A percentile compares a stretch with the other conserved stretches of the same genome.
Evolutionary conservation across 2,113 vertebrate species (phyloP).

Genomic region (Orycteropus afer): DNA sequence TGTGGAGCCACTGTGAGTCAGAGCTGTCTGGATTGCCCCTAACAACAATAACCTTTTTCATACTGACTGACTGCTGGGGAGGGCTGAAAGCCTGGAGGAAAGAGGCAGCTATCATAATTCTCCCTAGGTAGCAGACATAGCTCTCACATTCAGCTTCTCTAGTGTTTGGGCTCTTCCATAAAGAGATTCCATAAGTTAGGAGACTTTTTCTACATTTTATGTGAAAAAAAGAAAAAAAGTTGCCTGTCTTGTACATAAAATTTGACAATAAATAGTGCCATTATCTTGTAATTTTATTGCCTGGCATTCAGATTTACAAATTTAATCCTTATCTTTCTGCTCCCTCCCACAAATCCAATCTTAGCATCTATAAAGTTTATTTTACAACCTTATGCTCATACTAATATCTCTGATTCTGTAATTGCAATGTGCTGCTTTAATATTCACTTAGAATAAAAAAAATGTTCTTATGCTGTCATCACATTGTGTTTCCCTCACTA

Average conservation of each 20-base stretch:
- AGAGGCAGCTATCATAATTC: neutral
- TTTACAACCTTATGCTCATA: neutral
- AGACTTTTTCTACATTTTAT: neutral
- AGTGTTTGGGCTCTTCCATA: neutral
- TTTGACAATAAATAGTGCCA: neutral
- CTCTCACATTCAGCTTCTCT: neutral
- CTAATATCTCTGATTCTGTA: neutral
- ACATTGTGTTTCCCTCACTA: neutral
- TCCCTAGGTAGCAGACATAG: neutral
- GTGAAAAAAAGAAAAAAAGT: neutral
- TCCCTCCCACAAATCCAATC: neutral
- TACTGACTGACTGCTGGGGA: neutral
- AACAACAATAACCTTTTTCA: neutral
- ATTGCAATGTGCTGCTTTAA: neutral
- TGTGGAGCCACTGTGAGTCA: neutral
- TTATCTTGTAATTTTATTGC: neutral
- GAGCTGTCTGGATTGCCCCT: neutral
- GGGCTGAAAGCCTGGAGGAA: neutral
- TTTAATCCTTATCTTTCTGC: neutral
- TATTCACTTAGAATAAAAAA: neutral
- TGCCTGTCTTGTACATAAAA: neutral
- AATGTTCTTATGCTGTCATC: neutral
- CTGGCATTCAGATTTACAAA: slow-evolving; percentile 7
- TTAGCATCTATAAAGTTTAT: neutral
- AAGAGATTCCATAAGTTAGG: neutral